Conservation (phyloP, 2,797 vertebrate genomes). For the Denticeps clupeoides region DNA sequence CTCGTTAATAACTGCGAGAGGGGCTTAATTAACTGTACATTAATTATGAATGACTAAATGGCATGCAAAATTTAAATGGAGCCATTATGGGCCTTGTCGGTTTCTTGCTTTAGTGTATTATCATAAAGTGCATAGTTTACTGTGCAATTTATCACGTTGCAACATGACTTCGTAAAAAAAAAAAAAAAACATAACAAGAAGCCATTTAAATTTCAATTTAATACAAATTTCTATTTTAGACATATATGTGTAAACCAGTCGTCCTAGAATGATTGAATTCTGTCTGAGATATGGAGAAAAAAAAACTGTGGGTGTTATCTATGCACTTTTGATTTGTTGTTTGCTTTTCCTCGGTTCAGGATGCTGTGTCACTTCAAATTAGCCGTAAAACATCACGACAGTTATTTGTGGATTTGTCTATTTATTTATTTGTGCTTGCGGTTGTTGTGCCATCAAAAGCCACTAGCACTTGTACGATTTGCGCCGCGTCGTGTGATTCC, state of each 20-base stretch:
- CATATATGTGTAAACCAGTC: no score
- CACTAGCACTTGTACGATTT: slow-evolving; percentile 52
- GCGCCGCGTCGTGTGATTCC: slow-evolving; percentile 38
- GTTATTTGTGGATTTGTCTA: no score
- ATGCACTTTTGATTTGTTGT: slow-evolving; percentile 44
- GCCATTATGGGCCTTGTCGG: slow-evolving; percentile 46
- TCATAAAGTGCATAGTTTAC: background rate
- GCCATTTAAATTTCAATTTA: no score
- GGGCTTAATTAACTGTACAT: slow-evolving; percentile 55
- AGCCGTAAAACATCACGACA: slow-evolving; percentile 52
- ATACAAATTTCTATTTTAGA: no score
- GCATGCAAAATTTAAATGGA: slow-evolving; percentile 51
- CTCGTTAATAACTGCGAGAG: slow-evolving; percentile 53
- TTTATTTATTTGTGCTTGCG: no score
- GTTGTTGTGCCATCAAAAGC: slow-evolving; percentile 30
- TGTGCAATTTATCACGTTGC: background rate
- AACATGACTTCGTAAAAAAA: background rate
- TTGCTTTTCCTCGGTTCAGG: slow-evolving; percentile 49
- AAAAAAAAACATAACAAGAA: background rate
- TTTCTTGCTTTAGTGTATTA: slow-evolving; percentile 24
- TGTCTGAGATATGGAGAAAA: background rate
- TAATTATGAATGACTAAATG: slow-evolving; percentile 63
- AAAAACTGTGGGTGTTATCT: slow-evolving; percentile 25
- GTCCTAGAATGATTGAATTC: no score
- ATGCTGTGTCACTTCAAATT: slow-evolving; percentile 59